Evolutionary conservation across 2,888 invertebrate genomes (phyloP).

Genomic region (Drosophila affinis): DNA sequence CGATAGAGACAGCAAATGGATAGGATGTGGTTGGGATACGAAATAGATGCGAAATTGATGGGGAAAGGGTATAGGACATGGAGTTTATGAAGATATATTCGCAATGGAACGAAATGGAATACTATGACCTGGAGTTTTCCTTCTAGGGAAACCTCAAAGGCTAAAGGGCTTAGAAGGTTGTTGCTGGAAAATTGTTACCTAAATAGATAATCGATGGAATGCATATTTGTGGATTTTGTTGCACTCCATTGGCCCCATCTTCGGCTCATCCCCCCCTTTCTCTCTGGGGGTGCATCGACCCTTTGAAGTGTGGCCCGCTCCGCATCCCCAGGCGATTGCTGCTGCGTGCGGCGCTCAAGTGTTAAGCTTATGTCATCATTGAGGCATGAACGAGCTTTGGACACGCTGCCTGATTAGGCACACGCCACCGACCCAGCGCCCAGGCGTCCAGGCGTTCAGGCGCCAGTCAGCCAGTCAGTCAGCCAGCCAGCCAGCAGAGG

Average conservation of each 20-base stretch:
- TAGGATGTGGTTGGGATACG: not conserved
- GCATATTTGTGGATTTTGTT: not conserved
- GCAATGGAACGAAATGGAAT: too few species aligned
- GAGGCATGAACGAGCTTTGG: constrained; percentile 73
- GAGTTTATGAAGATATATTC: too few species aligned
- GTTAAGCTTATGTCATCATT: constrained; percentile 73
- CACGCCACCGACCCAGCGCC: constrained; percentile 31
- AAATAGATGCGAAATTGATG: not conserved
- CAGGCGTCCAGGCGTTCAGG: constrained; percentile 4
- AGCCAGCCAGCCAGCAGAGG: not conserved
- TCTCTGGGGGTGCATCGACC: not conserved
- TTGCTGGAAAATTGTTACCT: not conserved
- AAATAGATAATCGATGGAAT: not conserved
- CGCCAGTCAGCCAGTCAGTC: too few species aligned
- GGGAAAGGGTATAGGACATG: not conserved
- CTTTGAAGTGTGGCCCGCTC: not conserved
- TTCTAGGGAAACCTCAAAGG: too few species aligned
- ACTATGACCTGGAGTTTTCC: too few species aligned
- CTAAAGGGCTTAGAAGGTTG: too few species aligned
- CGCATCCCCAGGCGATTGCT: not conserved
- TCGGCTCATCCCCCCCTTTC: too few species aligned
- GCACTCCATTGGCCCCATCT: not conserved
- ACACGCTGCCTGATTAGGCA: constrained; percentile 64
- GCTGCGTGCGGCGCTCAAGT: constrained; percentile 58
- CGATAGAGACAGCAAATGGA: not conserved